Evolutionary conservation across 2,797 vertebrate genomes (phyloP).

Genomic region (Pantherophis vulpinus): DNA sequence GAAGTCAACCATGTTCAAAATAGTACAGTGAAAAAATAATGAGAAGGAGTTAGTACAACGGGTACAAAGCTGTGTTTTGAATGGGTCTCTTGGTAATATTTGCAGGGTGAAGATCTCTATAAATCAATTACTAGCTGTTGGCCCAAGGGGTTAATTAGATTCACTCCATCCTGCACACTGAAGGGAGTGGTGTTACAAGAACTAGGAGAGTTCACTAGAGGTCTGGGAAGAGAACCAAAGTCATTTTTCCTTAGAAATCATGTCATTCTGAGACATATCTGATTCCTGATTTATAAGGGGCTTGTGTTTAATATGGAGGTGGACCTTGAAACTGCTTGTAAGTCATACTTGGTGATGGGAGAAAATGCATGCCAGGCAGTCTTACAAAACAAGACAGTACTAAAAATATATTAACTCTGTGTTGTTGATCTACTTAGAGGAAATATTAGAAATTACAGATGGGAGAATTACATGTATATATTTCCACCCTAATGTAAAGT

Average conservation of each 20-base stretch:
- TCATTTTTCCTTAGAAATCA: not conserved
- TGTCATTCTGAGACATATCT: not conserved
- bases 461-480: not conserved
- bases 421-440: not conserved
- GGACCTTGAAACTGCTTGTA: not conserved
- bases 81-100: constrained; percentile 4
- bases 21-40: not conserved
- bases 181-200: constrained; percentile 9
- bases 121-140: constrained; percentile 17
- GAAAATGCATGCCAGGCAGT: not conserved
- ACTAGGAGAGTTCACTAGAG: constrained; percentile 1
- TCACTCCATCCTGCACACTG: constrained; percentile 10
- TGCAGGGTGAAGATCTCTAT: constrained; percentile 27
- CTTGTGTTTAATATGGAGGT: not conserved
- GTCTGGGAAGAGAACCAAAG: not conserved
- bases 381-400: not conserved
- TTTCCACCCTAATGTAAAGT: not conserved
- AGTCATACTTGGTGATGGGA: not conserved
- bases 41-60: not conserved
- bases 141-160: constrained; percentile 21
- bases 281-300: not conserved
- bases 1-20: not conserved
- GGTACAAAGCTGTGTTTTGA: constrained; percentile 15
- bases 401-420: not conserved
- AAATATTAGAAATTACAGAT: not conserved